Percentiles rank a stretch among this genome's conserved stretches.
These are phyloP conservation scores for Tanypteryx hageni DNA, from an alignment of 2,888 invertebrate genomes.

Conservation along the genomic window DNA sequence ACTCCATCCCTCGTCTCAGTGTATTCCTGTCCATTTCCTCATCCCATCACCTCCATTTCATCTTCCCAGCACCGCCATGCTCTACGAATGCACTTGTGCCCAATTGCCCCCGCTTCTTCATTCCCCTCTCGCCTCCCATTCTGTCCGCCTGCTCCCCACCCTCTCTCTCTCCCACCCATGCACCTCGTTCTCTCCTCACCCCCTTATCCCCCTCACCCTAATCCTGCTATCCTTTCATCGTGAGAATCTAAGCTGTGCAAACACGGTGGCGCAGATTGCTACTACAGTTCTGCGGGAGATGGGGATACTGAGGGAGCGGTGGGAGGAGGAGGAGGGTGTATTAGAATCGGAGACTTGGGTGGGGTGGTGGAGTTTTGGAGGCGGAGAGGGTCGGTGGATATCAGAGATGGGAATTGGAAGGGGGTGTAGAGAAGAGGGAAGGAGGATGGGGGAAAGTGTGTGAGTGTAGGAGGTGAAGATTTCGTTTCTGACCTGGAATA, in stretches of 20 bases:
- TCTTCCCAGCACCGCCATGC: too few species aligned
- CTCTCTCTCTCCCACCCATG: too few species aligned
- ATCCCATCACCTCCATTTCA: too few species aligned
- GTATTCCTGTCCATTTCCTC: too few species aligned
- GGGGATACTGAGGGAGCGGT: not conserved
- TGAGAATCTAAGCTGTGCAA: constrained; percentile 46
- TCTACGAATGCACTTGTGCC: too few species aligned
- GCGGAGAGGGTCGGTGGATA: not conserved
- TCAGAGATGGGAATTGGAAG: not conserved
- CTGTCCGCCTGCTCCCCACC: too few species aligned
- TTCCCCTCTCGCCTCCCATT: too few species aligned
- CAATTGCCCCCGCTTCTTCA: too few species aligned
- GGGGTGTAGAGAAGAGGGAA: not conserved
- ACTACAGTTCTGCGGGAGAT: not conserved
- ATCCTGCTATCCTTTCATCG: constrained; percentile 15
- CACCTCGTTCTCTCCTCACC: too few species aligned
- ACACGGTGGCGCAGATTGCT: not conserved
- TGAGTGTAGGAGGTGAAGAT: not conserved
- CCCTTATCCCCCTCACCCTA: too few species aligned
- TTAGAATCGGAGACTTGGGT: not conserved
- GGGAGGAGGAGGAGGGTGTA: not conserved
- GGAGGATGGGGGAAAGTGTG: not conserved
- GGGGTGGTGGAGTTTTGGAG: too few species aligned
- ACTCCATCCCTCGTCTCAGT: too few species aligned
- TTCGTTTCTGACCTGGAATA: constrained; percentile 30